Evolutionary conservation across 2,888 invertebrate species (phyloP).

Genomic region (Torymus aiolomorphi): DNA sequence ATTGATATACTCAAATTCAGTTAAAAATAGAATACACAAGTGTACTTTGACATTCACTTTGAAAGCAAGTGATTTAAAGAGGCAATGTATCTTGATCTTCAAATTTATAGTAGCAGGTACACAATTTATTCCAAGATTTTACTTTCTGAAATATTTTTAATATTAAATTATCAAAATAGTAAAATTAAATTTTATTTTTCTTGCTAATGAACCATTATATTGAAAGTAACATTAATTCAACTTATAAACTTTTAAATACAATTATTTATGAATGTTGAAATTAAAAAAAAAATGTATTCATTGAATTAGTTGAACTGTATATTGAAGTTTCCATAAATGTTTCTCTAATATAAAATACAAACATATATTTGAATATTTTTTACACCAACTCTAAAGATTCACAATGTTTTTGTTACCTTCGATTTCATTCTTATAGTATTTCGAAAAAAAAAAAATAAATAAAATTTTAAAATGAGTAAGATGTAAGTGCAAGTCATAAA

Average conservation of each 20-base stretch:
- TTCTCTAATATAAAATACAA: neutral
- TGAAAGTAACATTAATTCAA: too few relatives aligned
- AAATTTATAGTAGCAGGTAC: slow-evolving; percentile 21
- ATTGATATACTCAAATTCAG: slow-evolving; percentile 40
- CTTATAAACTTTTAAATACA: too few relatives aligned
- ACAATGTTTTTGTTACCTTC: slow-evolving; percentile 14
- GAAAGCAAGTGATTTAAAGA: slow-evolving; percentile 45
- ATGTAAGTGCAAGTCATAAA: slow-evolving; percentile 34
- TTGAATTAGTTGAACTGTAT: slow-evolving; percentile 1
- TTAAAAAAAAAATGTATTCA: slow-evolving; percentile 6
- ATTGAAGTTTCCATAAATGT: neutral
- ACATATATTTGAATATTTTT: neutral
- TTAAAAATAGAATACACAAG: slow-evolving; percentile 47
- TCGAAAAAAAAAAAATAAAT: slow-evolving; percentile 1
- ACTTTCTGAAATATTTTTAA: neutral
- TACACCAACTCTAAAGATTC: too few relatives aligned
- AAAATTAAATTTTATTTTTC: too few relatives aligned
- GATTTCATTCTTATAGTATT: slow-evolving; percentile 34
- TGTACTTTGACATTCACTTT: slow-evolving; percentile 38
- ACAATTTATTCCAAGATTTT: slow-evolving; percentile 8
- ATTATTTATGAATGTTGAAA: neutral
- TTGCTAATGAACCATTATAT: too few relatives aligned
- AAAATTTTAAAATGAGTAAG: slow-evolving; percentile 14
- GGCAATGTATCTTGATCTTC: slow-evolving; percentile 42
- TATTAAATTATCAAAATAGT: too few relatives aligned